These are phyloP conservation scores for Platycheirus albimanus DNA, from an alignment of 2,888 invertebrate genomes.

Conservation along the genomic window DNA sequence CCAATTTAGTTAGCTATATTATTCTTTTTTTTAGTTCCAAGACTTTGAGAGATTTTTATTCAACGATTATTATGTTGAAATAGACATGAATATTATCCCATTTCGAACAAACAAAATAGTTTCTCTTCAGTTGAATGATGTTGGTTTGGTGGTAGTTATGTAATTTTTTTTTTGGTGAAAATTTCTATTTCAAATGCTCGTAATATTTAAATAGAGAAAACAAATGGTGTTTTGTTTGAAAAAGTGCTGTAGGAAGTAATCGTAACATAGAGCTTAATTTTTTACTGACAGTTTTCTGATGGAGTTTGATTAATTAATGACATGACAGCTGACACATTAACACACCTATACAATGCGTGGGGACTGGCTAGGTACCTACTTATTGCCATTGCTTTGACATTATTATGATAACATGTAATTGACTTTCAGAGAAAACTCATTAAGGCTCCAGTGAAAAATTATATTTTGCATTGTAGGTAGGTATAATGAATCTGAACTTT, in stretches of 20 bases:
- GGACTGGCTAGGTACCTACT: background rate
- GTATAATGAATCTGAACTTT: too few relatives aligned
- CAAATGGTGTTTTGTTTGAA: background rate
- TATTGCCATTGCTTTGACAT: background rate
- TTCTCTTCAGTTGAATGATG: slow-evolving; percentile 10
- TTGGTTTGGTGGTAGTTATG: slow-evolving; percentile 8
- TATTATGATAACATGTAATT: background rate
- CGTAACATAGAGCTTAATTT: background rate
- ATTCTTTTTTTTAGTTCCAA: background rate
- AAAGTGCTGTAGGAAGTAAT: background rate
- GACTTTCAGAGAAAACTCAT: background rate
- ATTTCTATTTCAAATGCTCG: background rate
- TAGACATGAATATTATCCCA: slow-evolving; percentile 21
- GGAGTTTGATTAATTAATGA: background rate
- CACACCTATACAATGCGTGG: background rate
- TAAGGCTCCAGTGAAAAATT: too few relatives aligned
- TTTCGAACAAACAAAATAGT: slow-evolving; percentile 19
- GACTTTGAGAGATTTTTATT: slow-evolving; percentile 44
- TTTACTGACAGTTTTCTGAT: background rate
- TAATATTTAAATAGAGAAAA: background rate
- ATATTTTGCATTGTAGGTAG: too few relatives aligned
- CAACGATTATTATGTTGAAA: slow-evolving; percentile 5
- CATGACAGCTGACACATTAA: background rate
- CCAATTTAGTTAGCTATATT: slow-evolving; percentile 29
- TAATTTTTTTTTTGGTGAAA: slow-evolving; percentile 1